Conservation (phyloP, 2,797 vertebrate genomes). For the Mus spretus region DNA sequence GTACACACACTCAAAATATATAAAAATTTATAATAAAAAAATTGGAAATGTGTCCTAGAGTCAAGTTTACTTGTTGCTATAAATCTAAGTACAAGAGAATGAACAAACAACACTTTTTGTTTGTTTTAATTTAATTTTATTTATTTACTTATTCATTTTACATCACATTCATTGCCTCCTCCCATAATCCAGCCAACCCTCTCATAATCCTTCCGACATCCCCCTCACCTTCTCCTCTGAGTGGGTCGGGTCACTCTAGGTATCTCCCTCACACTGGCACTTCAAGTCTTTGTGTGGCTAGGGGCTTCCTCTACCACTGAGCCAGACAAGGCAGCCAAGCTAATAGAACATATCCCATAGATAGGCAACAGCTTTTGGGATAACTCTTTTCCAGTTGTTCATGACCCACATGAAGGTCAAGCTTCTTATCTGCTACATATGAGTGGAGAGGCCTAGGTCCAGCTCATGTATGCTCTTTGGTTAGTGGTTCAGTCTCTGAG, state of each 20-base stretch:
- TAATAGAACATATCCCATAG: neutral
- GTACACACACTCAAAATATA: neutral
- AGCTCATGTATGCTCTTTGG: neutral
- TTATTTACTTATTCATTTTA: neutral
- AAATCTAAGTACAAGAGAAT: neutral
- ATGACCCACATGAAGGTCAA: neutral
- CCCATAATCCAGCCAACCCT: neutral
- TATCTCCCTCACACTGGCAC: neutral
- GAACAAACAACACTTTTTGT: neutral
- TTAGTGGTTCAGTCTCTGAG: neutral
- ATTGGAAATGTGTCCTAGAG: neutral
- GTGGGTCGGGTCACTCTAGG: neutral
- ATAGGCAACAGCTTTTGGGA: neutral
- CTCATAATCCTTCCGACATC: neutral
- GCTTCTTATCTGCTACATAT: neutral
- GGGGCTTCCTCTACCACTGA: neutral
- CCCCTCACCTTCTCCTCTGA: neutral
- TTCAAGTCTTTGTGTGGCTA: neutral
- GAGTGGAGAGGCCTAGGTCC: neutral
- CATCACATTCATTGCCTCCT: neutral
- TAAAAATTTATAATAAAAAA: neutral
- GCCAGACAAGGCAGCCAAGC: neutral
- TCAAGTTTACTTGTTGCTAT: conserved; percentile 8
- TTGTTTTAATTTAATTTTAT: neutral
- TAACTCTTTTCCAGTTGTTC: neutral